Base-by-base conservation (phyloP, 30 jellyfish, hydroid and myxozoan species). In the Pseudorhiza aurosa region DNA sequence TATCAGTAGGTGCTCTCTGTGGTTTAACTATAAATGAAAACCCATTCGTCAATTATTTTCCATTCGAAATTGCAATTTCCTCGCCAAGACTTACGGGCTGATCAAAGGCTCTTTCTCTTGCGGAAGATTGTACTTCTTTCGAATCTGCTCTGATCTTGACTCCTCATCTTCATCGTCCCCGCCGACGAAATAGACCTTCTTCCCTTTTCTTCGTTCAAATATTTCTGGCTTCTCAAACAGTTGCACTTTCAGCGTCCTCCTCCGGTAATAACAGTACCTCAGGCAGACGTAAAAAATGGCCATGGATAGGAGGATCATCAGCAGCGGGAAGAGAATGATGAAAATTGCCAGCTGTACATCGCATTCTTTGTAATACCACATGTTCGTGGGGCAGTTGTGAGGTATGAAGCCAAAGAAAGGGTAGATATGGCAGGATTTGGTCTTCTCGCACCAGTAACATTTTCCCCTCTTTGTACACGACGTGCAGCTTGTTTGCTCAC, bases 361-460 rank as follows among this genome's bases (percentile, higher is more conserved):
- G 28, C 98, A 92, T 75, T 92, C 96, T 44, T 92, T 92, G 89
- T 85, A 87, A 32, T 85, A 92, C 98, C 98, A 92, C 88, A 64
- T 72, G 58, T 92, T 93, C 9, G 97, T 95, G 7, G 96, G 97
- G 43, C 98, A 92, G 45, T 94, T 75, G 65, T 91, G 96, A 17
- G 98, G 98, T 4, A 92, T 77, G 81, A 45, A 92, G 31, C 98
- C 98, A 79, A 92, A 92, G 86, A 92, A 92, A 6, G 98, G 98
- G 72, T 92, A 92, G 17, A 80, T 85, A 30, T 92, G 98, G 51
- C 98, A 92, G 30, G 97, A 85, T 79, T 92, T 85, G 27, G 98
- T 77, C 57, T 72, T 74, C 43, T 92, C 98, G 45, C 98, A 92
- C 98, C 98, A 92, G 75, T 57, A 92, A 81, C 98, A 92, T 75